Conservation (phyloP, 1,140 invertebrate genomes). For the Cryptotermes secundus region DNA sequence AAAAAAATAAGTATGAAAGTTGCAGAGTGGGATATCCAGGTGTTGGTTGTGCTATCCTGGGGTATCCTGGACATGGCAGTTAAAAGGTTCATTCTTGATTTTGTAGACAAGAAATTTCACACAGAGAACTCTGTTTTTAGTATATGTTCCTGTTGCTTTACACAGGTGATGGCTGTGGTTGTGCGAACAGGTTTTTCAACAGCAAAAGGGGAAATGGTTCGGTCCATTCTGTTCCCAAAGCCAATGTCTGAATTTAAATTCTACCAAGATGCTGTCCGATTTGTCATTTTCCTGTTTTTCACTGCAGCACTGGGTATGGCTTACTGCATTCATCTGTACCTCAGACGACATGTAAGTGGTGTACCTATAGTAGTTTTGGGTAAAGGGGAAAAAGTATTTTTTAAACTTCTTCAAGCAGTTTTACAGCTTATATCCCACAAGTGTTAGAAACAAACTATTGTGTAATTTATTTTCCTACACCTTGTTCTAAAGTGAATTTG, state of each 20-base stretch:
- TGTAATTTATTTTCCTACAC: too few species aligned
- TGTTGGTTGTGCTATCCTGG: too few species aligned
- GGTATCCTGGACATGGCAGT: too few species aligned
- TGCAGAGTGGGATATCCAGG: too few species aligned
- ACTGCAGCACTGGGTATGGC: constrained; percentile 26
- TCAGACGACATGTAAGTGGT: constrained; percentile 24
- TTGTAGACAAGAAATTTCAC: too few species aligned
- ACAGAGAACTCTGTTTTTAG: background rate
- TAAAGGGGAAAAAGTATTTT: too few species aligned
- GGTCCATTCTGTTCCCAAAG: constrained; percentile 90
- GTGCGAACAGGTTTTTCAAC: constrained; percentile 86
- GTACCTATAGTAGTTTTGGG: background rate
- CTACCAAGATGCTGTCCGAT: constrained; percentile 87
- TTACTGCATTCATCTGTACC: constrained; percentile 23
- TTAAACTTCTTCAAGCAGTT: too few species aligned
- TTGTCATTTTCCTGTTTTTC: constrained; percentile 58
- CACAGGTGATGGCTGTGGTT: constrained; percentile 74
- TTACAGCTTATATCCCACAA: too few species aligned
- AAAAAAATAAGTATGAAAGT: too few species aligned
- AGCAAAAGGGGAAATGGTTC: constrained; percentile 84
- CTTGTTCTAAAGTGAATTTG: too few species aligned
- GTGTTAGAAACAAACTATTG: too few species aligned
- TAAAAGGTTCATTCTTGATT: too few species aligned
- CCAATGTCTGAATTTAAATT: constrained; percentile 87
- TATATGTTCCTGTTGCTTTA: background rate